These are phyloP conservation scores for Zeugodacus cucurbitae DNA, from an alignment of 1,140 invertebrate species.

Conservation along the genomic window DNA sequence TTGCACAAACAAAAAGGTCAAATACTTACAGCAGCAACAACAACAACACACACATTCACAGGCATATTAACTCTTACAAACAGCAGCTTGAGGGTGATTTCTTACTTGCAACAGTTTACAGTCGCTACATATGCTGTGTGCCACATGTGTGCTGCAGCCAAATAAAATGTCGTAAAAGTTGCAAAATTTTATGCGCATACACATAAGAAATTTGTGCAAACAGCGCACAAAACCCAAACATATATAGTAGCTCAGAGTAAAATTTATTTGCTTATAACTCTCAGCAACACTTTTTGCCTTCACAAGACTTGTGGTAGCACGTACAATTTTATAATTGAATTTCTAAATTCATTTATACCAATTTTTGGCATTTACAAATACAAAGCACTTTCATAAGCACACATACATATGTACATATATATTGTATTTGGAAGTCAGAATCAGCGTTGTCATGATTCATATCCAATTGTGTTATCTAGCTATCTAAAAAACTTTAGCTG, in stretches of 20 bases:
- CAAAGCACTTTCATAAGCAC: background rate
- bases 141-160: background rate
- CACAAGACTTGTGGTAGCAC: background rate
- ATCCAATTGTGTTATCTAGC: too few species aligned
- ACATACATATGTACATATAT: background rate
- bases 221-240: background rate
- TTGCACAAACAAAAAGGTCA: slow-evolving; percentile 1
- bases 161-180: background rate
- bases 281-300: background rate
- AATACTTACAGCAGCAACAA: background rate
- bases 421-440: background rate
- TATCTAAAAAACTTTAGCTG: too few species aligned
- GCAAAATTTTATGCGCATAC: background rate
- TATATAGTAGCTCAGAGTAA: background rate
- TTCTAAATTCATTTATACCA: background rate
- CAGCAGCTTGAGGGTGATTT: background rate
- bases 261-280: background rate
- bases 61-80: background rate
- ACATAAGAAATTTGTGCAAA: background rate
- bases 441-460: background rate
- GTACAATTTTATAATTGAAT: background rate
- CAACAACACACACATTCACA: background rate
- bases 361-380: background rate
- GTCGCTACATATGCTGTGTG: background rate
- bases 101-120: background rate